Base-by-base conservation (phyloP, 2,797 vertebrate genomes). In the Silurus lanzhouensis region DNA sequence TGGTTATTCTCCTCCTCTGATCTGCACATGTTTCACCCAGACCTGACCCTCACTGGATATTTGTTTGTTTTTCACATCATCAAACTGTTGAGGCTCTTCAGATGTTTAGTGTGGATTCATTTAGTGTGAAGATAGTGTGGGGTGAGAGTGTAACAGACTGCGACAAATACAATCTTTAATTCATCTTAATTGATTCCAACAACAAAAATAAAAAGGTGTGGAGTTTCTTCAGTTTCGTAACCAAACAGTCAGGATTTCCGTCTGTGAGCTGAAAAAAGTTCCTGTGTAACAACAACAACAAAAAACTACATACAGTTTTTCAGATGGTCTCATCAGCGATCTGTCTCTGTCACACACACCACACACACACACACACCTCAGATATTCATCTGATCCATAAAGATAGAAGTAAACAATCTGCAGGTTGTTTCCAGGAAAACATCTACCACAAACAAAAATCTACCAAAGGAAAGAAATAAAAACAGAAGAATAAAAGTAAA, bases 381-480 rank as follows among this genome's bases (percentile, higher is more conserved):
- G 48, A 57, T 78, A 10, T 78, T 22, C 57, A 61, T 22, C n/a
- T 75, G 22, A 55, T 52, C 31, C 10, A 44, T 10, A 52, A 52
- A 20, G 0, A 27, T 5, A 38, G 5, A 58, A 77, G 9, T 31
- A 20, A 20, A 77, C 8, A 75, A 57, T 15, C 22, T 27, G 52
- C 52, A 68, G 4, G 6, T 7, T 2, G 17, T 13, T 85, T 67
- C 22, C 19, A 5, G 7, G 8, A 75, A 57, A 58, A 72, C 2
- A 9, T 57, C 12, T 5, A 77, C 17, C 48, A 48, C 27, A 5
- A 5, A 25, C 52, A 61, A 70, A 8, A n/a, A 0, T 58, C 52
- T 27, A 58, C 13, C 38, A 63, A 14, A 2, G 83, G 38, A 82
- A 86, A 86, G 3, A 15, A 89, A 84, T 10, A 52, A 52, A 52